phyloP scores from a whole-genome alignment of 2,113 vertebrate genomes.

The Megaceryle torquata region DNA sequence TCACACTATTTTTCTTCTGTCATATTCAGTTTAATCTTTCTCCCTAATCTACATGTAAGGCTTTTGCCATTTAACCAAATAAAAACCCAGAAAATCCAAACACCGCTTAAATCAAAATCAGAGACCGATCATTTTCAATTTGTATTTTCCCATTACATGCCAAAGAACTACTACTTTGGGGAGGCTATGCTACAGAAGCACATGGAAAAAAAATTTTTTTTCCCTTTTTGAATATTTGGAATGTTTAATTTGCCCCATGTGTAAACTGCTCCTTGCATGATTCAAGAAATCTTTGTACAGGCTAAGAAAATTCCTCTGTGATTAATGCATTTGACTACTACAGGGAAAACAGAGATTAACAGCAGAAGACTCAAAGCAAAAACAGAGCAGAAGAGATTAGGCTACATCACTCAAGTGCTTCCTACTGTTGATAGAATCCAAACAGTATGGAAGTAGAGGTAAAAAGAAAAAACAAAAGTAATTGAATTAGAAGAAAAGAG shows the following conservation, averaged over 20 bases:
- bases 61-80: not conserved
- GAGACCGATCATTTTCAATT: not conserved
- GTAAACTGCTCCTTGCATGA: not conserved
- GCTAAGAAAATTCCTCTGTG: not conserved
- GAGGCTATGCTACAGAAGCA: not conserved
- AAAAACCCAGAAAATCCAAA: not conserved
- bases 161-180: not conserved
- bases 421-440: not conserved
- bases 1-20: not conserved
- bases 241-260: not conserved
- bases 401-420: not conserved
- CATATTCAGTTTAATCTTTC: not conserved
- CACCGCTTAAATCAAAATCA: not conserved
- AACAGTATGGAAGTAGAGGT: not conserved
- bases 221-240: not conserved
- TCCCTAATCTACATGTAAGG: not conserved
- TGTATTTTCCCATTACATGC: not conserved
- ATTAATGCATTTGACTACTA: not conserved
- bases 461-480: not conserved
- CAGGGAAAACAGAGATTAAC: not conserved
- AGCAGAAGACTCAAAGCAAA: not conserved
- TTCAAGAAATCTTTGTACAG: not conserved
- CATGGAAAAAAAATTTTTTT: not conserved
- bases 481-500: not conserved
- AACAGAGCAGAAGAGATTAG: not conserved